phyloP scores from a whole-genome alignment of 2,113 vertebrate species.

The Psettodes erumei region DNA sequence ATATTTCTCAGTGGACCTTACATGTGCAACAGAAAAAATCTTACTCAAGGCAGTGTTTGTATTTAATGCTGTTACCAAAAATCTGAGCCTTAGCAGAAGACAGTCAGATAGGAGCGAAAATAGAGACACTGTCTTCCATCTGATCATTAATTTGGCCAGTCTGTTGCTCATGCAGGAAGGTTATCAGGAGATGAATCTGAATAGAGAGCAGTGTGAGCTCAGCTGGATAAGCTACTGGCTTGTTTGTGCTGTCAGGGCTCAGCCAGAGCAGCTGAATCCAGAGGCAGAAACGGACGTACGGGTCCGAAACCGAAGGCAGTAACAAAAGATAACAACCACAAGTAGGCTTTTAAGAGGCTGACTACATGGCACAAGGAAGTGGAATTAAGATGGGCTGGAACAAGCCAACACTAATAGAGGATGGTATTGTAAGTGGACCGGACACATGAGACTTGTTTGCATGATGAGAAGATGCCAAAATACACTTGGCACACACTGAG shows the following conservation, averaged over 20 bases:
- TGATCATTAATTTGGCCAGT: not conserved
- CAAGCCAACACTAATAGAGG: not conserved
- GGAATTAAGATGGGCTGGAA: not conserved
- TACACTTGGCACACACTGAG: not conserved
- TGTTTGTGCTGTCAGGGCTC: not conserved
- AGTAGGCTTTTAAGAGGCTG: slow-evolving; percentile 5
- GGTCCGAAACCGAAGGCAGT: not conserved
- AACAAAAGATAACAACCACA: not conserved
- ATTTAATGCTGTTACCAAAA: not conserved
- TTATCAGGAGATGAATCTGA: not conserved
- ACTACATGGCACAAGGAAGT: not conserved
- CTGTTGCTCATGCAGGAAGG: not conserved
- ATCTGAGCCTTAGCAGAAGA: not conserved
- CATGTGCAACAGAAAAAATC: too few relatives aligned
- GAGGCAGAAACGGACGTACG: not conserved
- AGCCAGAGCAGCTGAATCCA: not conserved
- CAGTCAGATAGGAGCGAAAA: not conserved
- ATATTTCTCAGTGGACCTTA: too few relatives aligned
- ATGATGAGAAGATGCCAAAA: not conserved
- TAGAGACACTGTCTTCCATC: not conserved
- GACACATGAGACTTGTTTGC: not conserved
- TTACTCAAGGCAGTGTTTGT: too few relatives aligned
- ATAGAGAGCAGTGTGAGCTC: not conserved
- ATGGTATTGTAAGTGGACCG: not conserved
- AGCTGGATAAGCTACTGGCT: not conserved